Evolutionary conservation across 1,140 invertebrate species (phyloP), one percentile per base, ranked within the genome.

Genomic region (Lepidurus packardi): DNA sequence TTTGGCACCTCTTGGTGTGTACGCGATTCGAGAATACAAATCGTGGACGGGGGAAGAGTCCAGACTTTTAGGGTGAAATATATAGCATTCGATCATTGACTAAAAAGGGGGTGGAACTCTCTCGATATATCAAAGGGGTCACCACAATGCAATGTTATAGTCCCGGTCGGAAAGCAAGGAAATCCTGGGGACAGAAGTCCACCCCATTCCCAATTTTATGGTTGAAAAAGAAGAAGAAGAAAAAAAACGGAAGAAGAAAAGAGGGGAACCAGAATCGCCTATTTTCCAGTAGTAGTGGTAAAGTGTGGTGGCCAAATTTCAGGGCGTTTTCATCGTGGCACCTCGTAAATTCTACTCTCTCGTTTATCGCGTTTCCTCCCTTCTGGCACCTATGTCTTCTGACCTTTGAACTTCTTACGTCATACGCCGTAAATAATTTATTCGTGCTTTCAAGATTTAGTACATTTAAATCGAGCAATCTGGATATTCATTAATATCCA

Each of bases 91-190:
- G 53, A 65, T 65, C 53, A 65, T 65, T 65, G 53, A 9, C 53
- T n/a, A 65, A 21, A 65, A 65, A 65, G 53, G 53, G 53, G 53
- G 53, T 16, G 53, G 53, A 7, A 16, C 53, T 65, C 53, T n/a
- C 53, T 21, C 53, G 53, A 65, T 65, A 65, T 65, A 65, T 65
- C 53, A 65, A 65, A 13, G 53, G 53, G 45, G 53, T 65, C 53
- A 65, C 53, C 53, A 65, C 53, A 65, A 65, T 65, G 53, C 53
- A 65, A 65, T 65, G 53, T 65, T 65, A 65, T 21, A 65, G 53
- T 65, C 53, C 53, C 13, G 21, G 16, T 65, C 9, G 53, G 21
- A 65, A n/a, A 65, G 53, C 53, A 65, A 16, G 16, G 53, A 65
- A 65, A 65, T n/a, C 16, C 53, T 65, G 53, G 53, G 53, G 53